Conservation (phyloP, 2,888 invertebrate species). For the Conomelus anceps region DNA sequence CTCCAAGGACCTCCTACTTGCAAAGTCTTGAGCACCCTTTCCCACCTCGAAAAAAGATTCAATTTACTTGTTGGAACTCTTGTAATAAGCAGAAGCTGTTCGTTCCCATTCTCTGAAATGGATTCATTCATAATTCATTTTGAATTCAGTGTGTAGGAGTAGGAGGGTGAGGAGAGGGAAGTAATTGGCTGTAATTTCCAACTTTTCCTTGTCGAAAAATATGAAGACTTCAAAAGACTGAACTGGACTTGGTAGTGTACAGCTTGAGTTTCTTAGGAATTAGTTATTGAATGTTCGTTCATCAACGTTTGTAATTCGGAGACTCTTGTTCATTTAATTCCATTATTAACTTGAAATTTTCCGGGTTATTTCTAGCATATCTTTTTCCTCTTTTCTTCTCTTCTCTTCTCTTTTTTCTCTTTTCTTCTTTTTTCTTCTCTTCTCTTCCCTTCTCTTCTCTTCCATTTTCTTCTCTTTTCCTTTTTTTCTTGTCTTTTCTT, state of each 20-base stretch:
- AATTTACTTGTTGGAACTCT: background rate
- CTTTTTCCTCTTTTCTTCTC: too few relatives aligned
- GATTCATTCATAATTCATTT: background rate
- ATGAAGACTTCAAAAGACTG: background rate
- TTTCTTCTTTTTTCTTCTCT: too few relatives aligned
- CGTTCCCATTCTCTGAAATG: background rate
- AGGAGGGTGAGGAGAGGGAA: background rate
- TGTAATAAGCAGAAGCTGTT: background rate
- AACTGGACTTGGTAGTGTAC: background rate
- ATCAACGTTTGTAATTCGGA: background rate
- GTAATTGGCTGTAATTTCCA: background rate
- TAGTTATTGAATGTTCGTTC: background rate
- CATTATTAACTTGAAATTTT: too few relatives aligned
- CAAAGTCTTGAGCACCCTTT: background rate
- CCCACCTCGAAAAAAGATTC: background rate
- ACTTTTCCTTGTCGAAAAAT: too few relatives aligned
- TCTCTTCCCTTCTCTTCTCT: too few relatives aligned
- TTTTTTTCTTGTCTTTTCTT: too few relatives aligned
- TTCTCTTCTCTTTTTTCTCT: too few relatives aligned
- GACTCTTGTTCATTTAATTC: too few relatives aligned
- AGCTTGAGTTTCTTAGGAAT: background rate
- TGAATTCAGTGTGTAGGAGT: background rate
- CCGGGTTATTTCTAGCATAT: too few relatives aligned
- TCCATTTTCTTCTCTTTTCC: too few relatives aligned
- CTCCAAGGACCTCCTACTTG: background rate